phyloP scores from a whole-genome alignment of 1,140 invertebrate species.

The Arctopsyche grandis region DNA sequence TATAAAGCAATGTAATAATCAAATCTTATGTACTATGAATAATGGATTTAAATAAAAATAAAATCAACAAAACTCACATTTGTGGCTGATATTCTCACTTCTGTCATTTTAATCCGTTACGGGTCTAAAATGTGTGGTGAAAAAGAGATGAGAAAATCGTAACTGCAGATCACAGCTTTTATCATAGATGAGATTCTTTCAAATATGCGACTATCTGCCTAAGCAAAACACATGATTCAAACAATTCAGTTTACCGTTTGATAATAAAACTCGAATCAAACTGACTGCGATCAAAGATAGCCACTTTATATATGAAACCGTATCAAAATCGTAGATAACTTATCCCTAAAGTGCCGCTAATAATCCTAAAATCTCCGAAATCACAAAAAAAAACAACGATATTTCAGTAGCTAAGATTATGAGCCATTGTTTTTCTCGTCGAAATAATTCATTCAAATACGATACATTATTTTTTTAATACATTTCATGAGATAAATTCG shows the following conservation, averaged over 20 bases:
- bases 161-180: conserved; percentile 42
- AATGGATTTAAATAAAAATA: conserved; percentile 15
- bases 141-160: conserved; percentile 38
- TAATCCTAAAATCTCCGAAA: no score
- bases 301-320: not conserved
- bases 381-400: no score
- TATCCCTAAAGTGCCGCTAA: not conserved
- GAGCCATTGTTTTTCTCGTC: no score
- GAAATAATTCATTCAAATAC: no score
- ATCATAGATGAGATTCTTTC: conserved; percentile 35
- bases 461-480: no score
- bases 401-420: no score
- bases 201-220: not conserved
- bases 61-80: not conserved
- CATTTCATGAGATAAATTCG: no score
- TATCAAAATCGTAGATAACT: not conserved
- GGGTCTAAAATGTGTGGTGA: conserved; percentile 36
- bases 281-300: not conserved
- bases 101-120: not conserved
- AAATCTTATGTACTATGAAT: no score
- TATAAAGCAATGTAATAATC: no score
- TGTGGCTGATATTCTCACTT: not conserved
- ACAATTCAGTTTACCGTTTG: not conserved
- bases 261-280: not conserved
- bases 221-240: not conserved